Evolutionary conservation across 1,140 invertebrate species (phyloP).

Genomic region (Penaeus japonicus): DNA sequence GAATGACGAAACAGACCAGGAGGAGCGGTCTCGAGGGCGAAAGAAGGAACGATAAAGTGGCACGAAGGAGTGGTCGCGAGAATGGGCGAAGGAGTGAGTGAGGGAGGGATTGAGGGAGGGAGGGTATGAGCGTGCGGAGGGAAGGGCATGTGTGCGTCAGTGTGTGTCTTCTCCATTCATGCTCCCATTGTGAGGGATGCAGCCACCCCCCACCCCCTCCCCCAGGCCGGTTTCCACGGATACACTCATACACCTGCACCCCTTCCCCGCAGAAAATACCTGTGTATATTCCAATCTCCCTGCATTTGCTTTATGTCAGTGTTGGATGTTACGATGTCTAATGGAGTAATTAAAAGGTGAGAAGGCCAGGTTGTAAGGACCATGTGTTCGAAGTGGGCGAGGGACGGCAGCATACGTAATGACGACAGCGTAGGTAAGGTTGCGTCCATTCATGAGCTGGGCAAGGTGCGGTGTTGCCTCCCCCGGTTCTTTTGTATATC

Average conservation of each 20-base stretch:
- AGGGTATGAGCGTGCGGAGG: neutral
- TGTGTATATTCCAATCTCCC: neutral
- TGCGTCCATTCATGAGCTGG: slow-evolving; percentile 15
- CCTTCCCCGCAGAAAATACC: neutral
- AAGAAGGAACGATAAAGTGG: too few relatives aligned
- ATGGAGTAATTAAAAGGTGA: slow-evolving; percentile 18
- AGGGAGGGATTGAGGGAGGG: neutral
- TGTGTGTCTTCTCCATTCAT: slow-evolving; percentile 1
- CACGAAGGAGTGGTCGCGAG: neutral
- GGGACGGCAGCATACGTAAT: neutral
- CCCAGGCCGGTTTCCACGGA: too few relatives aligned
- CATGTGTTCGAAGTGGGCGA: neutral
- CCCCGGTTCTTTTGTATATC: neutral
- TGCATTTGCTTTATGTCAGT: neutral
- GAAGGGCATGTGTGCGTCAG: neutral
- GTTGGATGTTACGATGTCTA: neutral
- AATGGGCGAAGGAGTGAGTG: neutral
- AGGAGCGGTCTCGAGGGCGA: too few relatives aligned
- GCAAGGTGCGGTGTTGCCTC: neutral
- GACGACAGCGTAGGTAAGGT: slow-evolving; percentile 7
- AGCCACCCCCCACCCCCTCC: neutral
- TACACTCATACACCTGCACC: too few relatives aligned
- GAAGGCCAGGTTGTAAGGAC: neutral
- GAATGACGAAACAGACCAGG: too few relatives aligned
- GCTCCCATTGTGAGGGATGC: slow-evolving; percentile 1